Percentiles rank a stretch among this genome's conserved stretches.
These are phyloP conservation scores for Fopius arisanus DNA, from an alignment of 1,140 invertebrate species.

Conservation along the genomic window DNA sequence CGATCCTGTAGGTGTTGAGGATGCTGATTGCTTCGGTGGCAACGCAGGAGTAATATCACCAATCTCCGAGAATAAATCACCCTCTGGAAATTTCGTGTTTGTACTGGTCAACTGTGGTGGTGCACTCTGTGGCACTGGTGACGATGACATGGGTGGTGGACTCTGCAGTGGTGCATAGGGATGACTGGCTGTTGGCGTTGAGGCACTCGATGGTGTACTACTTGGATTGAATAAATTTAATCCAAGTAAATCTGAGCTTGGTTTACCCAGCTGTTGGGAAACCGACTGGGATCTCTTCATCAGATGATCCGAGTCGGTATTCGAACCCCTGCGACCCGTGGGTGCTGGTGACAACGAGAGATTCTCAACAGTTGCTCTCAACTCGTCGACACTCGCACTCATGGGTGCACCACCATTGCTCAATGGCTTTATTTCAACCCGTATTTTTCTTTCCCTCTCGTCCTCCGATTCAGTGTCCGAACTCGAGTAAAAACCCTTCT, in stretches of 20 bases:
- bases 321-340: slow-evolving; percentile 66
- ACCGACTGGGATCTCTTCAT: slow-evolving; percentile 83
- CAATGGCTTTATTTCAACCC: slow-evolving; percentile 94
- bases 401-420: slow-evolving; percentile 86
- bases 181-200: slow-evolving; percentile 85
- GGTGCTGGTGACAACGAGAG: slow-evolving; percentile 85
- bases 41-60: slow-evolving; percentile 77
- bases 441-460: slow-evolving; percentile 86
- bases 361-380: slow-evolving; percentile 90
- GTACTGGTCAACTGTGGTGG: slow-evolving; percentile 43
- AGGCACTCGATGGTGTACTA: slow-evolving; percentile 78
- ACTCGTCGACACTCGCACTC: slow-evolving; percentile 92
- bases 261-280: slow-evolving; percentile 80
- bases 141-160: slow-evolving; percentile 67
- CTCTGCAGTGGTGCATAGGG: slow-evolving; percentile 83
- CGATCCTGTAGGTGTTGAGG: slow-evolving; percentile 74
- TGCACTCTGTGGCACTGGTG: slow-evolving; percentile 55
- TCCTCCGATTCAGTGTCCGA: slow-evolving; percentile 92
- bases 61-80: slow-evolving; percentile 85
- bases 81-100: slow-evolving; percentile 64
- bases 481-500: slow-evolving; percentile 87
- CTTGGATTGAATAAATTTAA: slow-evolving; percentile 81
- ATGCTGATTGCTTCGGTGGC: slow-evolving; percentile 71
- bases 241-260: slow-evolving; percentile 81
- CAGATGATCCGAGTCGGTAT: slow-evolving; percentile 70